Evolutionary conservation across 2,797 vertebrate species (phyloP), one percentile per base, ranked within the genome.

Genomic region (Orientallactaga sibirica): DNA sequence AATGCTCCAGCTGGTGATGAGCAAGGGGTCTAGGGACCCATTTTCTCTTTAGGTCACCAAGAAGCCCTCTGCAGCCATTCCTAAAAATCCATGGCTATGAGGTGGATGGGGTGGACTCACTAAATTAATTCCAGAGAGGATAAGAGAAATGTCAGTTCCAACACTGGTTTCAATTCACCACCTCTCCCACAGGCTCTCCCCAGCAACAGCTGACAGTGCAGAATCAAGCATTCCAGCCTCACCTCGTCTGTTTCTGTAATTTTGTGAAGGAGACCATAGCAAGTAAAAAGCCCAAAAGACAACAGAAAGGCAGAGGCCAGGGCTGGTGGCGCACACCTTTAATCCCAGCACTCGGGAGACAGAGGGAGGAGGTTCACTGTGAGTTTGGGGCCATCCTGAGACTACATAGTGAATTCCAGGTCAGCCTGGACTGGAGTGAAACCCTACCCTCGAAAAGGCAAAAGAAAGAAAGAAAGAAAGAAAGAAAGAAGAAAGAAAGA

Each of bases 141-240:
- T 43, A 71, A 88, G 62, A 94, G 66, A 92, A 93, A 93, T 81
- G 62, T 79, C 73, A 78, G 33, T 74, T 43, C 66, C 75, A 86
- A 86, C 66, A 22, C 10, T 22, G 37, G 64, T 93, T 94, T 88
- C 62, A 62, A 33, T 55, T 41, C 22, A 84, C 75, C 74, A 14
- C 25, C 19, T 85, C 55, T 52, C n/a, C 62, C 33, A 25, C 7
- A 37, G 12, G 41, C 67, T 94, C 33, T 5, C 7, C 83, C 48
- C 76, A 6, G 7, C 84, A 86, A 64, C 15, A 71, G 25, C 20
- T 24, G 43, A 88, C 1, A 14, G 20, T 43, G 41, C 24, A 77
- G 67, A 91, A 92, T 37, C 6, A 2, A 71, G 25, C 41, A 19
- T 71, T 55, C 71, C 74, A 81, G 5, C n/a, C 27, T 66, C 2